These are phyloP conservation scores for Harpagifer antarcticus DNA, from an alignment of 2,797 vertebrate genomes.

Conservation along the genomic window DNA sequence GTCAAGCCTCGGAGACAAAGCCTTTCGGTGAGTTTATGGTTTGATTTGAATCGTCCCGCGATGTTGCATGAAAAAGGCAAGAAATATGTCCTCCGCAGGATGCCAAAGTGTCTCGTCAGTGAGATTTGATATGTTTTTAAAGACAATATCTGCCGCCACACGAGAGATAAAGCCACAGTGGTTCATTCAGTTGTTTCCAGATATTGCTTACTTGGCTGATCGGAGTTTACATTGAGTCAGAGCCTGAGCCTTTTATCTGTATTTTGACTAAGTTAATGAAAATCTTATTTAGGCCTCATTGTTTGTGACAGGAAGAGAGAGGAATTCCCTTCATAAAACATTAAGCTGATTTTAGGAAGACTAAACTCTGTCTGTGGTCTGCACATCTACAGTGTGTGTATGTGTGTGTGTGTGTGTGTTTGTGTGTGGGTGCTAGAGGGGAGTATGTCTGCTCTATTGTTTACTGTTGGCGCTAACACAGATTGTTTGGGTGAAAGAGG, in stretches of 20 bases:
- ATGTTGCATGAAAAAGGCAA: slow-evolving; percentile 68
- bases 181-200: slow-evolving; percentile 60
- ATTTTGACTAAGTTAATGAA: slow-evolving; percentile 76
- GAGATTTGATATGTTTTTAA: slow-evolving; percentile 67
- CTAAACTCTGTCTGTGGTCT: slow-evolving; percentile 27
- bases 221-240: slow-evolving; percentile 58
- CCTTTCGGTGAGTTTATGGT: slow-evolving; percentile 65
- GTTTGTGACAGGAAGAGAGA: slow-evolving; percentile 65
- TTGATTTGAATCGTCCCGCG: slow-evolving; percentile 70
- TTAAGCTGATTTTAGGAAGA: slow-evolving; percentile 33
- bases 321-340: slow-evolving; percentile 58
- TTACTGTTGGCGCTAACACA: slow-evolving; percentile 32
- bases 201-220: slow-evolving; percentile 66
- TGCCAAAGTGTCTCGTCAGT: slow-evolving; percentile 60
- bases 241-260: slow-evolving; percentile 64
- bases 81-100: slow-evolving; percentile 54
- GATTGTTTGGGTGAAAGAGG: slow-evolving; percentile 41
- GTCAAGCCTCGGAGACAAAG: slow-evolving; percentile 53
- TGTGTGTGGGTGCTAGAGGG: slow-evolving; percentile 3
- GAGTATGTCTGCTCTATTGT: slow-evolving; percentile 41
- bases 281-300: slow-evolving; percentile 69
- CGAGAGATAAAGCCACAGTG: slow-evolving; percentile 60
- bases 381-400: slow-evolving; percentile 9
- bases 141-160: slow-evolving; percentile 58
- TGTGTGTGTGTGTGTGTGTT: background rate